Conservation (phyloP, 2,113 vertebrate species). For the Butorides virescens region DNA sequence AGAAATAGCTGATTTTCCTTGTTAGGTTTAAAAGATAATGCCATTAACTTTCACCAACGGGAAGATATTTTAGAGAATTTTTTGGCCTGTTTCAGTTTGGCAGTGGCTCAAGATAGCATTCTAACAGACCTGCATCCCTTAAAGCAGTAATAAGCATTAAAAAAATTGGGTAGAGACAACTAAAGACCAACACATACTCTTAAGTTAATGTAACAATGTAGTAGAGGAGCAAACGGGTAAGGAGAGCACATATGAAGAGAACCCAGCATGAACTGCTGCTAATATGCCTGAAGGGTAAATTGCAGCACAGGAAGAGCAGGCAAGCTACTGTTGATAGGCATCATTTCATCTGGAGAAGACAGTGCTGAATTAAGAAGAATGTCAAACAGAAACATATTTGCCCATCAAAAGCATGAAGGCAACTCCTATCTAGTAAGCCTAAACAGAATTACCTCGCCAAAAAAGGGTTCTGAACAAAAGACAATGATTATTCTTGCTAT, state of each 20-base stretch:
- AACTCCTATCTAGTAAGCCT: background rate
- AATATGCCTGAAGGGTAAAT: constrained; percentile 7
- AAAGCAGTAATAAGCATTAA: background rate
- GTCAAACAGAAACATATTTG: background rate
- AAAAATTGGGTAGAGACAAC: background rate
- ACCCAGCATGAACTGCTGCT: background rate
- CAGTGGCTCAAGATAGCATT: background rate
- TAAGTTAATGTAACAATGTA: background rate
- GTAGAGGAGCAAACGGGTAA: background rate
- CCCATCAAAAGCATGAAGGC: background rate
- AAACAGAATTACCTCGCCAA: background rate
- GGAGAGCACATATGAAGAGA: background rate
- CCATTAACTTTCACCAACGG: background rate
- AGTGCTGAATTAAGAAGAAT: background rate
- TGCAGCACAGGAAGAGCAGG: background rate
- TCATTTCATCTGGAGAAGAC: background rate
- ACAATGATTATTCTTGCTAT: background rate
- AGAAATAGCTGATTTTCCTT: constrained; percentile 29
- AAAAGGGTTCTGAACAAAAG: background rate
- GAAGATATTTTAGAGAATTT: background rate
- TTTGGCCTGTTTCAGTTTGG: background rate
- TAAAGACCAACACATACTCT: background rate
- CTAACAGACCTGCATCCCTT: background rate
- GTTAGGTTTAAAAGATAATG: constrained; percentile 4
- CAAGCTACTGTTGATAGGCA: background rate